Base-by-base conservation (phyloP, 2,797 vertebrate species). In the Schizopygopsis malacanthus region DNA sequence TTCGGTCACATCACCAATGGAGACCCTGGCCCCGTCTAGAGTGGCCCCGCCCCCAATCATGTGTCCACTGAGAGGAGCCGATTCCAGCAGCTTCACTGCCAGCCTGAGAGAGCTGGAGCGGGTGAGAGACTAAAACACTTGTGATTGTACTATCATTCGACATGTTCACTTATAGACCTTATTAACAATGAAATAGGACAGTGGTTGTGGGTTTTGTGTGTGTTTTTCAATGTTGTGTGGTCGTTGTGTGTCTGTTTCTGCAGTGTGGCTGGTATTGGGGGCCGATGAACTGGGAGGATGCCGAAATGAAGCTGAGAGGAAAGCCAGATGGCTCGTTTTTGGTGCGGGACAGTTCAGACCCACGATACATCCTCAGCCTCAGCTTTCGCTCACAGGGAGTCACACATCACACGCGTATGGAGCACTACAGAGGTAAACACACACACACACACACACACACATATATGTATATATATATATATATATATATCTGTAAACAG, bases 181-280 rank as follows among this genome's bases (percentile, higher is more conserved):
- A 13, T 47, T 22, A 59, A 56, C 16, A 13, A 2, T 39, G 33
- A 65, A 41, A 25, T 6, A 50, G 22, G 1, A 20, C 52, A 50
- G 52, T 72, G 69, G 59, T 50, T 67, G 54, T 75, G 20, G 81
- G 59, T 75, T 85, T 25, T 75, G 11, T 63, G 20, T 69, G 25
- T 13, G 61, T 76, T 75, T 33, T 63, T 25, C 6, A 54, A n/a
- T 45, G 47, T 22, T 67, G n/a, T 9, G 28, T 69, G 83, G 41
- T 82, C 28, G 76, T 25, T 83, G 41, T 84, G 10, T 73, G 12
- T 84, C 18, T 85, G 59, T 77, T 28, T 71, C 80, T 54, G 61
- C 85, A 98, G 97, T 99, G 98, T 0, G 98, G 98, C 33, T 99
- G 98, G 98, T 99, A 99, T 90, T 99, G 98, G 98, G 98, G 98